These are phyloP conservation scores for Gadus macrocephalus DNA, from an alignment of 2,113 vertebrate species.

Conservation along the genomic window DNA sequence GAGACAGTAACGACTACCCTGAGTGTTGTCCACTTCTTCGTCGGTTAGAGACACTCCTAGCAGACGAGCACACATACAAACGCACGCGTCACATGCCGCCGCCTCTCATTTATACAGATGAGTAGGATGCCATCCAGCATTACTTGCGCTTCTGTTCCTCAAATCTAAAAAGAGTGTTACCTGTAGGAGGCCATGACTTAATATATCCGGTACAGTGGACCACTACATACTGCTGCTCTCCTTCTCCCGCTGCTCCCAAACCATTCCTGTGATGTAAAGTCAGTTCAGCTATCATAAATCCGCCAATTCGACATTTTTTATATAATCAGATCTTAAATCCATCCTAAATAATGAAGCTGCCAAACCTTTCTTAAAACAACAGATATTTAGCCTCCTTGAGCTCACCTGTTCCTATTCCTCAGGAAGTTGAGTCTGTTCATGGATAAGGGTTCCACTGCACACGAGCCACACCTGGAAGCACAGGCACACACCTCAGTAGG, in stretches of 20 bases:
- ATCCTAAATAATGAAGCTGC: background rate
- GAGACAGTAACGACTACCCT: conserved; percentile 92
- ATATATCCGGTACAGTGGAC: conserved; percentile 98
- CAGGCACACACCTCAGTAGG: conserved; percentile 1
- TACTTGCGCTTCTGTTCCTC: background rate
- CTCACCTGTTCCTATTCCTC: conserved; percentile 87
- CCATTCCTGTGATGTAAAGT: conserved; percentile 70
- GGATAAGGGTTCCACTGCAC: conserved; percentile 80
- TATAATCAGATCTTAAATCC: background rate
- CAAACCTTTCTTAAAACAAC: background rate
- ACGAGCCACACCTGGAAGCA: conserved; percentile 79
- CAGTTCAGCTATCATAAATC: background rate
- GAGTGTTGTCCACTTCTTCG: conserved; percentile 84
- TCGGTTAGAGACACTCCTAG: conserved; percentile 90
- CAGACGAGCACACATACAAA: conserved; percentile 16
- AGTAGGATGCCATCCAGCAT: background rate
- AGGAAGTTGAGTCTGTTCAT: conserved; percentile 88
- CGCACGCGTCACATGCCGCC: background rate
- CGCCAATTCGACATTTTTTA: background rate
- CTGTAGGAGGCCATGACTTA: conserved; percentile 96
- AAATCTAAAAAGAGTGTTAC: conserved; percentile 58
- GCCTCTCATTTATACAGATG: background rate
- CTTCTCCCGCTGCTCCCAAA: conserved; percentile 86
- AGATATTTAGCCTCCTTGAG: background rate
- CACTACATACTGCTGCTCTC: conserved; percentile 90